Base-by-base conservation (phyloP, 2,797 vertebrate genomes). In the Acestrorhynchus altus region DNA sequence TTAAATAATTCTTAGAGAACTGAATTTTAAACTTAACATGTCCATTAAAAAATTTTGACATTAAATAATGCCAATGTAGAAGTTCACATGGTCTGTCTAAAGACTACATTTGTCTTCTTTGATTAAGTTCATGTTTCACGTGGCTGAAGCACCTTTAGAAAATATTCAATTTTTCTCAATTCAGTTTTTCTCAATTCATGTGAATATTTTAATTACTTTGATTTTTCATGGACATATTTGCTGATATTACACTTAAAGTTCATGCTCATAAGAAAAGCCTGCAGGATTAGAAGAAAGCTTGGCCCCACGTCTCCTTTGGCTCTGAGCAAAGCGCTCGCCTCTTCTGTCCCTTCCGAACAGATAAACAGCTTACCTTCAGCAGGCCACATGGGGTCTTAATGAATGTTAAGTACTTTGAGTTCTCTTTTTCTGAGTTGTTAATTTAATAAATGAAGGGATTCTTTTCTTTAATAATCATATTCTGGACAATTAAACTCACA, bases 381-480 rank as follows among this genome's bases (percentile, higher is more conserved):
- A 63, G 13, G 51, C 79, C 85, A 83, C 78, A 74, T 80, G 82
- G 83, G 26, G 4, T 73, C 68, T 78, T 89, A 87, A 87, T 74
- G 56, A 69, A 64, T 54, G 66, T 83, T 80, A 83, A 91, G 86
- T 75, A 84, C 86, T 86, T 84, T 26, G 72, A 78, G 84, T 85
- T 90, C 71, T 83, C 74, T 91, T 87, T 35, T 88, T 84, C 85
- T 79, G 81, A 87, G 88, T 86, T 79, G 83, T 90, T 91, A 87
- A 91, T 90, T 90, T 90, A 88, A 91, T 91, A 90, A 90, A 88
- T 90, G 86, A 88, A 77, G 75, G 73, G 76, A 88, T 88, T 87
- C 80, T 76, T 80, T 79, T 85, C 44, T 85, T 88, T 72, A 86
- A 84, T 83, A 79, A 79, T 90, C 83, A 88, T 88, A 90, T 90